Evolutionary conservation across 2,113 vertebrate species (phyloP).

Genomic region (Oxyruncus cristatus): DNA sequence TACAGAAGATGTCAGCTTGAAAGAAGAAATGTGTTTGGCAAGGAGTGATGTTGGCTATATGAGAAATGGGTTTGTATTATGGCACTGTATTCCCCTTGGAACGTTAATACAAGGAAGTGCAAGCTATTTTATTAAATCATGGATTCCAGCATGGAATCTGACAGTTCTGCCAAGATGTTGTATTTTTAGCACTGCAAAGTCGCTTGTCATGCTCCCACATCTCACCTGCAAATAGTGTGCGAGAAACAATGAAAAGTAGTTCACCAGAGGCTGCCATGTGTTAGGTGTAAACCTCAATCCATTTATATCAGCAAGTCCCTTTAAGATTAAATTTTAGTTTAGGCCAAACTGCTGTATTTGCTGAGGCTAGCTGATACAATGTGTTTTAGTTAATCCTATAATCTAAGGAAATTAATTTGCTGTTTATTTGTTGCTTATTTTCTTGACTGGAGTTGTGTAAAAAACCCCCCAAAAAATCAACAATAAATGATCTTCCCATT

Average conservation of each 20-base stretch:
- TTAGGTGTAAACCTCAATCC: neutral
- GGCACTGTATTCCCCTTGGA: neutral
- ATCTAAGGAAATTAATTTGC: neutral
- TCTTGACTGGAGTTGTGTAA: accelerated
- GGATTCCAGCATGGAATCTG: neutral
- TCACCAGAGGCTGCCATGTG: neutral
- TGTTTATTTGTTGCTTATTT: neutral
- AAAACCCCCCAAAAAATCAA: accelerated
- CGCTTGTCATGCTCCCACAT: neutral
- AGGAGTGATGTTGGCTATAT: neutral
- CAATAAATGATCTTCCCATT: neutral
- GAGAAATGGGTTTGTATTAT: conserved; percentile 22
- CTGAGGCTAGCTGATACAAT: neutral
- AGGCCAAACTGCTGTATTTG: neutral
- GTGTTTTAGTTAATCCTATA: neutral
- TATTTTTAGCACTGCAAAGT: neutral
- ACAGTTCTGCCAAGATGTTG: neutral
- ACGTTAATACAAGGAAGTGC: neutral
- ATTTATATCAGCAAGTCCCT: neutral
- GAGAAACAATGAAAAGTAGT: conserved; percentile 10
- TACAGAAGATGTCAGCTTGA: neutral
- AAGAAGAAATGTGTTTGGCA: neutral
- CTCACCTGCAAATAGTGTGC: neutral
- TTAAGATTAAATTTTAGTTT: neutral
- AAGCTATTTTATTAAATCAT: conserved; percentile 29